Percentiles rank a stretch among this genome's conserved stretches.
phyloP scores from a whole-genome alignment of 2,113 vertebrate genomes.

The Anolis carolinensis region DNA sequence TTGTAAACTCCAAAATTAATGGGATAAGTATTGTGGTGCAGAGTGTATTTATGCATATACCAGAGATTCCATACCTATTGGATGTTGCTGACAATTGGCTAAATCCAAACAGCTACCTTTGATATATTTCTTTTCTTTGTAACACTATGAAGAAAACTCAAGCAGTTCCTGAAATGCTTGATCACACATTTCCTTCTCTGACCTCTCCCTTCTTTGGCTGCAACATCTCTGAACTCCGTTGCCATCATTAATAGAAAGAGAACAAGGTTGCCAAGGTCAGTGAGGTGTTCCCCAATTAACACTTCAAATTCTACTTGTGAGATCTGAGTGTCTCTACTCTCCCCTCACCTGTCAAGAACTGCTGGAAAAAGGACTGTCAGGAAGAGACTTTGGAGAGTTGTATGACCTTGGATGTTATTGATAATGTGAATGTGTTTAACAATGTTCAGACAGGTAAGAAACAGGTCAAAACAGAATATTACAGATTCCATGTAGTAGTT shows the following conservation, averaged over 20 bases:
- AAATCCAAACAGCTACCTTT: not conserved
- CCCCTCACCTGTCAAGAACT: slow-evolving; percentile 45
- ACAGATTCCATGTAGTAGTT: not conserved
- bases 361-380: slow-evolving; percentile 53
- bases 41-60: not conserved
- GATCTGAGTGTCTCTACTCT: slow-evolving; percentile 41
- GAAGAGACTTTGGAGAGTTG: slow-evolving; percentile 46
- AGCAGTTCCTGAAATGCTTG: not conserved
- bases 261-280: slow-evolving; percentile 51
- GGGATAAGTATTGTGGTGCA: not conserved
- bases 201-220: not conserved
- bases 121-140: not conserved
- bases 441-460: slow-evolving; percentile 46
- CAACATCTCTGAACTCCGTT: not conserved
- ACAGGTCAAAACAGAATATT: not conserved
- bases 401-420: slow-evolving; percentile 56
- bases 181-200: not conserved
- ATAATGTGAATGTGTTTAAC: slow-evolving; percentile 61
- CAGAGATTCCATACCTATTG: not conserved
- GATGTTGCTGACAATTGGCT: not conserved
- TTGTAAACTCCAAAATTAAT: not conserved
- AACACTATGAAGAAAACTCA: not conserved
- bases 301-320: slow-evolving; percentile 65
- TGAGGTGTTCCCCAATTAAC: slow-evolving; percentile 67
- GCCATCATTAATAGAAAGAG: slow-evolving; percentile 32